Evolutionary conservation across 2,797 vertebrate species (phyloP).

Genomic region (Denticeps clupeoides): DNA sequence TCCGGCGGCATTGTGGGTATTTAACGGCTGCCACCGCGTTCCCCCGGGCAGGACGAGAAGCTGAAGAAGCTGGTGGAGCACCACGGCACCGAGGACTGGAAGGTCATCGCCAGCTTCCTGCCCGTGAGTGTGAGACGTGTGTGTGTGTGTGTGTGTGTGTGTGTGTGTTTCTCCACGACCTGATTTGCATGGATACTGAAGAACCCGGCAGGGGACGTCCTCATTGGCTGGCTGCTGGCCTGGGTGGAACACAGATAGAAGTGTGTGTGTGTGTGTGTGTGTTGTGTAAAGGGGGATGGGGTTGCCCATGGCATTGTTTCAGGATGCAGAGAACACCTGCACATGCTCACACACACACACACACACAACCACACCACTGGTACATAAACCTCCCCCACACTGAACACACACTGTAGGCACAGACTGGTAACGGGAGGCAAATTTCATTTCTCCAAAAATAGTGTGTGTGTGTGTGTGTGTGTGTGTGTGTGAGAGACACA

Average conservation of each 20-base stretch:
- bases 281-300: neutral
- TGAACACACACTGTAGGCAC: neutral
- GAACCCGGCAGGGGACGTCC: slow-evolving; percentile 11
- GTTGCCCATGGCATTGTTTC: slow-evolving; percentile 22
- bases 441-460: slow-evolving; percentile 31
- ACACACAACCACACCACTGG: slow-evolving; percentile 12
- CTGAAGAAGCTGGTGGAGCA: slow-evolving; percentile 92
- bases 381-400: slow-evolving; percentile 6
- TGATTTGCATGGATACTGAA: slow-evolving; percentile 28
- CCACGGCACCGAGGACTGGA: slow-evolving; percentile 97
- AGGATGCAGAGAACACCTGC: slow-evolving; percentile 26
- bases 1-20: neutral
- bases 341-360: slow-evolving; percentile 15
- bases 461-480: slow-evolving; percentile 17
- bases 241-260: slow-evolving; percentile 13
- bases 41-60: slow-evolving; percentile 88
- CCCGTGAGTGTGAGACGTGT: slow-evolving; percentile 57
- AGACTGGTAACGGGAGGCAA: slow-evolving; percentile 2
- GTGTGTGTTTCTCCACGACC: slow-evolving; percentile 13
- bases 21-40: no score
- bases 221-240: slow-evolving; percentile 17
- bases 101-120: slow-evolving; percentile 89
- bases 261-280: neutral
- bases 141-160: slow-evolving; percentile 4
- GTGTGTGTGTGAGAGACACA: neutral